Evolutionary conservation across 1,140 invertebrate species (phyloP).

Genomic region (Amyelois transitella): DNA sequence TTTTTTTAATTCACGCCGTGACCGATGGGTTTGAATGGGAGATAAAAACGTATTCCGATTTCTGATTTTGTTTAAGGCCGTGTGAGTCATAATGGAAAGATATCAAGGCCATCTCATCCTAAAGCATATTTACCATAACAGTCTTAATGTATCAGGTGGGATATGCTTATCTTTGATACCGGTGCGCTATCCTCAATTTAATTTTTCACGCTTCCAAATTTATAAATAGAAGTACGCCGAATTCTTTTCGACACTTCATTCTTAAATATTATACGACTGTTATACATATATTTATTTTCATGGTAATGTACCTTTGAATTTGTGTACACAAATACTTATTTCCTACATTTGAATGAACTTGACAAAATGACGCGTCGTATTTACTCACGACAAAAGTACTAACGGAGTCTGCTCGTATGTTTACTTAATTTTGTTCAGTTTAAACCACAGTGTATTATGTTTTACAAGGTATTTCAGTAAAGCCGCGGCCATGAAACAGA

Average conservation of each 20-base stretch:
- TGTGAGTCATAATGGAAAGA: slow-evolving; percentile 43
- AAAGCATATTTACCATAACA: slow-evolving; percentile 54
- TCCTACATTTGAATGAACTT: not conserved
- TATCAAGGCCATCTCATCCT: slow-evolving; percentile 57
- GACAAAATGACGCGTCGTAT: not conserved
- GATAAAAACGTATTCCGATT: not conserved
- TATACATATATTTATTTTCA: too few species aligned
- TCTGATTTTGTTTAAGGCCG: not conserved
- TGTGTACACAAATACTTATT: not conserved
- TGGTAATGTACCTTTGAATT: not conserved
- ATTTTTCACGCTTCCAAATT: not conserved
- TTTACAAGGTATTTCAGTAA: not conserved
- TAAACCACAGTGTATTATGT: not conserved
- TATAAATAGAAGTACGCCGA: too few species aligned
- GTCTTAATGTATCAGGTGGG: slow-evolving; percentile 49
- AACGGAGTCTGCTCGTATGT: not conserved
- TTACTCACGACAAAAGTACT: not conserved
- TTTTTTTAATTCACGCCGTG: not conserved
- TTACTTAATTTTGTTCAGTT: not conserved
- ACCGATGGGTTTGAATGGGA: slow-evolving; percentile 6
- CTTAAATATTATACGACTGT: too few species aligned
- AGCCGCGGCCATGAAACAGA: not conserved
- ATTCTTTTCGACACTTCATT: too few species aligned
- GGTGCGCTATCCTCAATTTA: slow-evolving; percentile 12
- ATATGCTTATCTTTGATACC: slow-evolving; percentile 32